Evolutionary conservation across 2,797 vertebrate species (phyloP), one percentile per base, ranked within the genome.

Genomic region (Lacerta bilineata): DNA sequence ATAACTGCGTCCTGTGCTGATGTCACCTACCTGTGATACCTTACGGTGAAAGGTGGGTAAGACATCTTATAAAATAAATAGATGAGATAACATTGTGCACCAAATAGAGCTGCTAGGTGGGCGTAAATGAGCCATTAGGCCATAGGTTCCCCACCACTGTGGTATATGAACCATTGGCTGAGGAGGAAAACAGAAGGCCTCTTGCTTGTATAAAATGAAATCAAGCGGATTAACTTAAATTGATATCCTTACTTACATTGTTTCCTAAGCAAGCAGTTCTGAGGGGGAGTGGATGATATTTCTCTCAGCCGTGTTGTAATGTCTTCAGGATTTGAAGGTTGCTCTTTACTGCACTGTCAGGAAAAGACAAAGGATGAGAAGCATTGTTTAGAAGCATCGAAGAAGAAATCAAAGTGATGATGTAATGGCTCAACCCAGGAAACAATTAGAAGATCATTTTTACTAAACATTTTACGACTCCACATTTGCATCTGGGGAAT

Each of bases 401-500:
- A 90, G 92, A 92, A 93, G 91, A 92, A 94, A 93, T 90, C 68
- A 88, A 89, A 90, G 91, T 91, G 92, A 92, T 96, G 95, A 95
- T 94, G 91, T 93, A 95, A 95, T 93, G 90, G 68, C 87, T 92
- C 92, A 93, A 94, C 93, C 92, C 93, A 95, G 94, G 95, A 95
- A 95, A 94, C 95, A 93, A 95, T 95, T 95, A 95, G 85, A 93
- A 80, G 95, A 74, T 41, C 87, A 91, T 95, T 93, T 87, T 93
- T 95, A 94, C 95, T 91, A 95, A 95, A 95, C 95, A 94, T 89
- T 95, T 95, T 95, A 94, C 90, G 93, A 94, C 90, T 81, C 91
- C 92, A 81, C 93, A 95, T 95, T 95, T 95, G 95, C 95, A 95
- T 96, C 95, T 94, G 93, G 95, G 95, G 95, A 95, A 93, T 95